Conservation (phyloP, 2,888 invertebrate genomes). For the Cephus rjabovi region DNA sequence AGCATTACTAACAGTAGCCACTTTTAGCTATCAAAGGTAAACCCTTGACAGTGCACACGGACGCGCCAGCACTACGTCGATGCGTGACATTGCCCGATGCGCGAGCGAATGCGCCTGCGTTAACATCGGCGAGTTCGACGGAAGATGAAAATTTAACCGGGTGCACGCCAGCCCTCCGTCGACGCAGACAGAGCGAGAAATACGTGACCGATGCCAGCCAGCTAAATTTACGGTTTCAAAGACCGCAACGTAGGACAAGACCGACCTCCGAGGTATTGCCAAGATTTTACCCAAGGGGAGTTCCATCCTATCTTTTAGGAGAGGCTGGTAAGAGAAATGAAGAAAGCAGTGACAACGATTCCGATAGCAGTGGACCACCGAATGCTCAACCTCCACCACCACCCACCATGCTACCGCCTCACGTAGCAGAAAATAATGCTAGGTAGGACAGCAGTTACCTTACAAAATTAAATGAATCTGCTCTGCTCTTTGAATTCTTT, state of each 20-base stretch:
- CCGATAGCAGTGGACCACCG: constrained; percentile 55
- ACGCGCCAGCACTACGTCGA: constrained; percentile 55
- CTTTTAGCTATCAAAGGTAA: constrained; percentile 60
- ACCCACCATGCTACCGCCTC: constrained; percentile 58
- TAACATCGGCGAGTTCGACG: constrained; percentile 59
- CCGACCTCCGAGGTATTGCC: constrained; percentile 56
- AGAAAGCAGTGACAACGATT: constrained; percentile 63
- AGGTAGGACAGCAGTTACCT: constrained; percentile 45
- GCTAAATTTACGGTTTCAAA: constrained; percentile 82
- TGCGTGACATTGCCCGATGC: constrained; percentile 66
- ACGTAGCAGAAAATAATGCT: constrained; percentile 61
- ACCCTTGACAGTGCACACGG: constrained; percentile 51
- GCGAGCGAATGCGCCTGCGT: constrained; percentile 50
- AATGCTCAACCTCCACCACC: constrained; percentile 54
- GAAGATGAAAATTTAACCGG: constrained; percentile 63
- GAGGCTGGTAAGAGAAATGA: constrained; percentile 55
- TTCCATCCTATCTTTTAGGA: constrained; percentile 60
- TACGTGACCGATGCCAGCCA: constrained; percentile 88
- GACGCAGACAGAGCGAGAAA: constrained; percentile 83
- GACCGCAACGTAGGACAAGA: constrained; percentile 68
- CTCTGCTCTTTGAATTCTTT: background rate
- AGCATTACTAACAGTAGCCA: constrained; percentile 53
- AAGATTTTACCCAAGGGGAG: constrained; percentile 55
- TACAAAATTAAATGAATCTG: background rate
- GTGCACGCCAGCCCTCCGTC: constrained; percentile 77